These are phyloP conservation scores for Patella depressa DNA, from an alignment of 2,888 invertebrate genomes.

Conservation along the genomic window DNA sequence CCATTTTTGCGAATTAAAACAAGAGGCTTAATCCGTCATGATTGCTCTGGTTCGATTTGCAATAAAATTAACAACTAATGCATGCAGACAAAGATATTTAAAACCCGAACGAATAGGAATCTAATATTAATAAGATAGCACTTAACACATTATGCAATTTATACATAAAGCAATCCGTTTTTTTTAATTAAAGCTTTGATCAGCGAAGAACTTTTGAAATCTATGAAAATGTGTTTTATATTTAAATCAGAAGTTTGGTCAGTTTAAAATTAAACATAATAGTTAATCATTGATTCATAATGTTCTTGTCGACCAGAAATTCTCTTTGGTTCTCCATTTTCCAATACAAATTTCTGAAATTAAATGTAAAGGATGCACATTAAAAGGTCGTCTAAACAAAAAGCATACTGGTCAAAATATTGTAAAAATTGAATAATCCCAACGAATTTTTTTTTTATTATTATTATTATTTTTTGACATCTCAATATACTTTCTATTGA, in stretches of 20 bases:
- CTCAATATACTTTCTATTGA: neutral
- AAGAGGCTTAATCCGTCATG: too few species aligned
- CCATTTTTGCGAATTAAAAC: too few species aligned
- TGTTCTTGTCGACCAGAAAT: slow-evolving; percentile 73
- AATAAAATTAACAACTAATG: too few species aligned
- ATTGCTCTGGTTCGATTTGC: too few species aligned
- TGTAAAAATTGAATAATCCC: neutral
- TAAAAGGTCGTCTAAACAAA: neutral
- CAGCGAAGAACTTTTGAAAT: neutral
- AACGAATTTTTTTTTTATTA: neutral
- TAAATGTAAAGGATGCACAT: slow-evolving; percentile 61
- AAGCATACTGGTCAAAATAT: neutral
- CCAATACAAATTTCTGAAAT: slow-evolving; percentile 73
- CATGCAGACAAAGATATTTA: too few species aligned
- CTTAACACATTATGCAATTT: too few species aligned
- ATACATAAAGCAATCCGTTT: too few species aligned
- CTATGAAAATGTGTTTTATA: neutral
- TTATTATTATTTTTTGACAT: neutral
- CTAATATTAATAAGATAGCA: too few species aligned
- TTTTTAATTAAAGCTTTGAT: too few species aligned
- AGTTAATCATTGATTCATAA: slow-evolving; percentile 72
- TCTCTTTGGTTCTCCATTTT: slow-evolving; percentile 68
- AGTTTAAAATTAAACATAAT: slow-evolving; percentile 54
- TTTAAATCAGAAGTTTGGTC: neutral
- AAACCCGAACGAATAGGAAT: too few species aligned